Percentiles rank a stretch among this genome's conserved stretches.
Evolutionary conservation across 2,113 vertebrate species (phyloP).

Genomic region (Camelus dromedarius): DNA sequence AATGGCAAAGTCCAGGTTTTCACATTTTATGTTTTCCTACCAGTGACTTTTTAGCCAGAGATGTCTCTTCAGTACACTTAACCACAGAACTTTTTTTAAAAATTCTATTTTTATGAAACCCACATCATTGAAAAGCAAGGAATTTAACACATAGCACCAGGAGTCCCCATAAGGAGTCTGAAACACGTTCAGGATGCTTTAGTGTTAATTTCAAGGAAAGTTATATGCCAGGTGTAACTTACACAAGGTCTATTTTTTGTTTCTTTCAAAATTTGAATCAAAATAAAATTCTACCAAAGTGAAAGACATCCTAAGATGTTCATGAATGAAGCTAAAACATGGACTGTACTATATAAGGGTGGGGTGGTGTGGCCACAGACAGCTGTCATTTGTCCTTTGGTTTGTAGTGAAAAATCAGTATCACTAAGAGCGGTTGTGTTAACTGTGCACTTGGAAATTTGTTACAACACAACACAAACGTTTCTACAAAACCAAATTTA

Average conservation of each 20-base stretch:
- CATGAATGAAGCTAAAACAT: background rate
- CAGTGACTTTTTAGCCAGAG: background rate
- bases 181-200: too few relatives aligned
- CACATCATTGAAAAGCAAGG: background rate
- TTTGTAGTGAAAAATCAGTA: background rate
- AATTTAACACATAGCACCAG: background rate
- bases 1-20: background rate
- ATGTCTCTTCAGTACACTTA: background rate
- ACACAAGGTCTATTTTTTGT: background rate
- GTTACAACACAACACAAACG: constrained; percentile 84
- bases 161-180: background rate
- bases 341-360: background rate
- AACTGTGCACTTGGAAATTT: constrained; percentile 68
- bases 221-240: background rate
- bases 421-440: background rate
- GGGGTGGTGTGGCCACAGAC: background rate
- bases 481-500: constrained; percentile 91
- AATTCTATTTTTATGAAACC: background rate
- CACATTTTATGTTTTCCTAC: background rate
- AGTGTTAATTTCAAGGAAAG: background rate
- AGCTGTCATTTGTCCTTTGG: background rate
- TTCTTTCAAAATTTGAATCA: background rate
- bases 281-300: background rate
- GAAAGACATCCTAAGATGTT: background rate
- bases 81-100: background rate